Evolutionary conservation across 2,888 invertebrate species (phyloP), one percentile per base, ranked within the genome.

Genomic region (Euplagia quadripunctaria): DNA sequence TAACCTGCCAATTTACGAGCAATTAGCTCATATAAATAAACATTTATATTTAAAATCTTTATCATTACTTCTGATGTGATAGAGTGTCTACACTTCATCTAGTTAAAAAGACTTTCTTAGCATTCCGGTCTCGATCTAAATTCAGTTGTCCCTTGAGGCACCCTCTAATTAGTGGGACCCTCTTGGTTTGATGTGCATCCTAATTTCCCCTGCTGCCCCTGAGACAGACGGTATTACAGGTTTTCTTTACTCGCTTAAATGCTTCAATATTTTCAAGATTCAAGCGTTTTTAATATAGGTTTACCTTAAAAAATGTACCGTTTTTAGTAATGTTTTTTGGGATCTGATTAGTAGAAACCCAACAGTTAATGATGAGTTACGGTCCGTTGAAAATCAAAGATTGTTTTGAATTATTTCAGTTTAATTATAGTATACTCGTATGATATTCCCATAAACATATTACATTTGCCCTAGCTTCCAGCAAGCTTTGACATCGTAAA

Each of bases 71-170:
- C 51, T 4, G 11, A 31, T 71, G 7, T 65, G 41, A 3, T 52
- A 69, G 66, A 64, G 70, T 72, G 71, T 49, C 73, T 73, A 42
- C 61, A 52, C 73, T 67, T 63, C 63, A 43, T 52, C 12, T 43
- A 51, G 31, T 63, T 72, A 76, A 67, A 51, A 63, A 67, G 63
- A 71, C 52, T 41, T 16, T 12, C 52, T 42, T 72, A 1, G 42
- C 74, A 82, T 82, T 82, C 82, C 11, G 20, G 46, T 75, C 73
- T 66, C 66, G 74, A 68, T 70, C 72, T 46, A 71, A 75, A 77
- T 75, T 77, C 55, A 72, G 63, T 72, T 71, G 43, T 72, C 69
- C 58, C 73, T 69, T 0, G 73, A 65, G 73, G 51, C 51, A 20
- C 69, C 72, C 31, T 64, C 63, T 65, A 77, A 66, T 72, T 71